Percentiles rank a stretch among this genome's conserved stretches.
Evolutionary conservation across 1,140 invertebrate genomes (phyloP).

Genomic region (Subanguina moxae): DNA sequence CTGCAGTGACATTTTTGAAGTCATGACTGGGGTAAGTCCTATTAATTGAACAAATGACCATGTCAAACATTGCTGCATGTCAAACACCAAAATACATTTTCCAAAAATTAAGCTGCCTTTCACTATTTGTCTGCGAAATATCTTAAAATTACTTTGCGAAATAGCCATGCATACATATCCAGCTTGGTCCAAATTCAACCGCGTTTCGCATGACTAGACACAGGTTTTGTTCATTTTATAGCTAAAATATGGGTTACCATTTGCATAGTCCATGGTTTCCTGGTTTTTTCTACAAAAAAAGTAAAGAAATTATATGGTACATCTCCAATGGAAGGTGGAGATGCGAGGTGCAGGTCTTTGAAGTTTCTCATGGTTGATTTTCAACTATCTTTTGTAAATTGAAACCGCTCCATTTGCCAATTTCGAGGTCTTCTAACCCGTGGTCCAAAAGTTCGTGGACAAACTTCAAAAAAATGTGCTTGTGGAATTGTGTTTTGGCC

Average conservation of each 20-base stretch:
- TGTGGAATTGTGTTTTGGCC: too few relatives aligned
- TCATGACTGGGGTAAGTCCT: too few relatives aligned
- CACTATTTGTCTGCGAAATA: background rate
- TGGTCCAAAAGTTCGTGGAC: too few relatives aligned
- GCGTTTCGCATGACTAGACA: slow-evolving; percentile 51
- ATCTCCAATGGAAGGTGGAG: background rate
- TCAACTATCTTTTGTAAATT: background rate
- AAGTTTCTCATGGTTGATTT: background rate
- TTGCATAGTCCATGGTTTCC: slow-evolving; percentile 54
- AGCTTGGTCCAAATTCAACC: slow-evolving; percentile 51
- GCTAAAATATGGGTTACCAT: slow-evolving; percentile 2
- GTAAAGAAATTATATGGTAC: slow-evolving; percentile 3
- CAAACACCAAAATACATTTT: background rate
- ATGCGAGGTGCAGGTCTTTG: background rate
- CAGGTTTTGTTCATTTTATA: background rate
- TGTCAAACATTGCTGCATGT: background rate
- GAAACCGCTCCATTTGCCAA: too few relatives aligned
- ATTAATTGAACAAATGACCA: too few relatives aligned
- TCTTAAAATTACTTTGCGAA: slow-evolving; percentile 46
- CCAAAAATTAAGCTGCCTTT: background rate
- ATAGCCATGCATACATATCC: slow-evolving; percentile 50
- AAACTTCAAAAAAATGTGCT: too few relatives aligned
- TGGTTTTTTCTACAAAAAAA: slow-evolving; percentile 50
- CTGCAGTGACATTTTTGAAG: too few relatives aligned
- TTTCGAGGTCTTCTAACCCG: too few relatives aligned